Evolutionary conservation across 2,113 vertebrate genomes (phyloP).

Genomic region (Sorex fumeus): DNA sequence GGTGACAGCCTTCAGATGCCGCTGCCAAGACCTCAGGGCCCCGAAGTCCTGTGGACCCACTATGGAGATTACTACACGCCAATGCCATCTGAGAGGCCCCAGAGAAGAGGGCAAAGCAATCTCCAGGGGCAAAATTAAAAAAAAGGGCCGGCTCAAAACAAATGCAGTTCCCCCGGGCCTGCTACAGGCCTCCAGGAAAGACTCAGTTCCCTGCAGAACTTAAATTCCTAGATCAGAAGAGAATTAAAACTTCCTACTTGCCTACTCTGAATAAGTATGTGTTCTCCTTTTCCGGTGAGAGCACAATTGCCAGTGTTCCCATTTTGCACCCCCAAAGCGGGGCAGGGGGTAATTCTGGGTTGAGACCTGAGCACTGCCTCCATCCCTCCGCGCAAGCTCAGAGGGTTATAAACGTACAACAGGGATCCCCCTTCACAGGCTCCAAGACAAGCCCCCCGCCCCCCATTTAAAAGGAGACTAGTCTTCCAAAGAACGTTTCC

Average conservation of each 20-base stretch:
- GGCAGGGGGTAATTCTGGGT: too few relatives aligned
- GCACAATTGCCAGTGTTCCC: neutral
- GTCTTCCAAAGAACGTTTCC: constrained; percentile 41
- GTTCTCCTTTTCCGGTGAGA: constrained; percentile 3
- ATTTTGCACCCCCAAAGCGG: too few relatives aligned
- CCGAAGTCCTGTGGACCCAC: neutral
- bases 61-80: neutral
- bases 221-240: constrained; percentile 41
- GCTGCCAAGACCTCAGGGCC: neutral
- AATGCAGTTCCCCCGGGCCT: neutral
- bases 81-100: constrained; percentile 40
- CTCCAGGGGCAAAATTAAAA: constrained; percentile 1
- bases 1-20: too few relatives aligned
- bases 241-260: constrained; percentile 48
- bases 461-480: constrained; percentile 29
- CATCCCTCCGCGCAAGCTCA: neutral
- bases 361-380: constrained; percentile 10
- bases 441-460: constrained; percentile 16
- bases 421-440: neutral
- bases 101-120: neutral
- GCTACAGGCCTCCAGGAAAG: neutral
- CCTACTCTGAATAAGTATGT: constrained; percentile 25
- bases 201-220: neutral
- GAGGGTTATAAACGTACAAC: neutral
- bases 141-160: constrained; percentile 43